phyloP scores from a whole-genome alignment of 2,888 invertebrate species.

The Lasioglossum lativentre region DNA sequence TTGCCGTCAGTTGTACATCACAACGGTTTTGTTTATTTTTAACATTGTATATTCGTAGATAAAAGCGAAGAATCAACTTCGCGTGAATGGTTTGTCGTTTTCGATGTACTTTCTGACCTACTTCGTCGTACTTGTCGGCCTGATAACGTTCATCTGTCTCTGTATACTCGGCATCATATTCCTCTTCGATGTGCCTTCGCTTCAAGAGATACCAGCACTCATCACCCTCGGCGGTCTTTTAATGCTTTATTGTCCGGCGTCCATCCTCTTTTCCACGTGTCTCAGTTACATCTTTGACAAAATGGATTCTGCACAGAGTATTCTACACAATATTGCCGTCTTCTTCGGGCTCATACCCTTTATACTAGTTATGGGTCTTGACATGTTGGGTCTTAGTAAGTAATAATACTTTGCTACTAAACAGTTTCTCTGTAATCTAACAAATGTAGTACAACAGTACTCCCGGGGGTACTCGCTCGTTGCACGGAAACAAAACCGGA shows the following conservation, averaged over 20 bases:
- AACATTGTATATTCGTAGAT: slow-evolving; percentile 86
- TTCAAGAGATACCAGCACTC: slow-evolving; percentile 90
- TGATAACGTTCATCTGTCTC: slow-evolving; percentile 89
- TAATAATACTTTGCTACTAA: slow-evolving; percentile 42
- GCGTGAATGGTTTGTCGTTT: slow-evolving; percentile 92
- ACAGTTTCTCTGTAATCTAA: background rate
- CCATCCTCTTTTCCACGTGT: slow-evolving; percentile 91
- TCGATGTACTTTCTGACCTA: slow-evolving; percentile 91
- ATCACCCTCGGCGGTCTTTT: slow-evolving; percentile 88
- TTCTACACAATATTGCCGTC: slow-evolving; percentile 91
- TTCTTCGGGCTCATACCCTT: slow-evolving; percentile 92
- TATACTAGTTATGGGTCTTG: slow-evolving; percentile 89
- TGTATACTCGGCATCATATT: slow-evolving; percentile 88
- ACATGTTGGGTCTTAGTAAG: slow-evolving; percentile 90
- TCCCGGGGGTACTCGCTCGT: background rate
- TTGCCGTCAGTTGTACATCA: background rate
- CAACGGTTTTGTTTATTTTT: background rate
- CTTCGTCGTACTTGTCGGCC: slow-evolving; percentile 89
- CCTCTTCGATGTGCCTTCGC: slow-evolving; percentile 89
- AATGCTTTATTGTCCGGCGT: slow-evolving; percentile 90
- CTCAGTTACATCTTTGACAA: slow-evolving; percentile 93
- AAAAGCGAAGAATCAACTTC: slow-evolving; percentile 92
- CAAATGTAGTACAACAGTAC: background rate
- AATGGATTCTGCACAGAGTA: slow-evolving; percentile 92
- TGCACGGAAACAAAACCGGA: background rate